Base-by-base conservation (phyloP, 2,888 invertebrate species). In the Kryphioiulus occultus region DNA sequence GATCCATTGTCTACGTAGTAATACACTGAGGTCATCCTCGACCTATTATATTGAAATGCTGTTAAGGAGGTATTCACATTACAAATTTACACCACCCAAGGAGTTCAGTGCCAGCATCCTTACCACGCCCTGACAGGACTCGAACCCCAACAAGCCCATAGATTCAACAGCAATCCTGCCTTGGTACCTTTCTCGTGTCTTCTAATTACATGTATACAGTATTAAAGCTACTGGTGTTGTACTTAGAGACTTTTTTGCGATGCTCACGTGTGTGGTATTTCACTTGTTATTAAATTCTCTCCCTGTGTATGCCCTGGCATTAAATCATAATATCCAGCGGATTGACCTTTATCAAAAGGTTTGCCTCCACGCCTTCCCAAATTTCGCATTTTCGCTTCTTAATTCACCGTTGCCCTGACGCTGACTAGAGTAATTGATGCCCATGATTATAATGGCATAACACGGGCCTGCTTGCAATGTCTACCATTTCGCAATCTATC, bases 281-380 rank as follows among this genome's bases (percentile, higher is more conserved):
- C n/a, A 59, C n/a, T n/a, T 19, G 59, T n/a, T 59, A 59, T n/a
- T 59, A n/a, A 22, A 59, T 4, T 22, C 59, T n/a, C 59, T n/a
- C 59, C n/a, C 59, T 12, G 47, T 12, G 47, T 17, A 47, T 47
- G 15, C 15, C 47, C n/a, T 59, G 0, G 59, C 19, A 59, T 59
- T 59, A 19, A n/a, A 59, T 19, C 59, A 59, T 19, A 59, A 59
- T 59, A 59, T 59, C 59, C 59, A 59, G 59, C 59, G 59, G 59
- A 59, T 59, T 59, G 59, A 59, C 59, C 59, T 59, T 59, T 59
- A 59, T 59, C 59, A 59, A 59, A 59, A 59, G 59, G 59, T 59
- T 59, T 19, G 59, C 59, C n/a, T 59, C 59, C 59, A n/a, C 59
- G 59, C 59, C 59, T 59, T n/a, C 59, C 59, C 22, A 59, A 59